These are phyloP conservation scores for Dendroctonus valens DNA, from an alignment of 1,140 invertebrate species.

Conservation along the genomic window DNA sequence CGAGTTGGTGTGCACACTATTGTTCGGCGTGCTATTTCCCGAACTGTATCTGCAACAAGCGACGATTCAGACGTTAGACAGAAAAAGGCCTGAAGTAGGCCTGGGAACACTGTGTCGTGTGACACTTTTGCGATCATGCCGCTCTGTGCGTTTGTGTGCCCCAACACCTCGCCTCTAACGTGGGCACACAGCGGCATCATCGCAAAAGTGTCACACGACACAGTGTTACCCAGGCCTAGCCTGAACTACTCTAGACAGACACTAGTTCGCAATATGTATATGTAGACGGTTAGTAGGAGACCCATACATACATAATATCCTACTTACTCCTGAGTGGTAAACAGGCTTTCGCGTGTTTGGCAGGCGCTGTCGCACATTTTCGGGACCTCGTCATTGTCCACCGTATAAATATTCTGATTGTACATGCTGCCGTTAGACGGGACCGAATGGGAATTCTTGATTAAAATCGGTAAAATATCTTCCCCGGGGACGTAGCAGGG, in stretches of 20 bases:
- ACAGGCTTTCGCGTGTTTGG: conserved; percentile 75
- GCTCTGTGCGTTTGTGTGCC: too few species aligned
- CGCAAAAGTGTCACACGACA: too few species aligned
- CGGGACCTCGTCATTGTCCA: conserved; percentile 53
- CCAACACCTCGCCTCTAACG: too few species aligned
- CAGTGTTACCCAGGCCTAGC: too few species aligned
- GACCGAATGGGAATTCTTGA: conserved; percentile 43
- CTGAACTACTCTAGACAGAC: not conserved
- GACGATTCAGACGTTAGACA: not conserved
- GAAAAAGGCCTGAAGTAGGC: too few species aligned
- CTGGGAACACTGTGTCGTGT: too few species aligned
- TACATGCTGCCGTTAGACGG: conserved; percentile 45
- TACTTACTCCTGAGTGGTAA: conserved; percentile 52
- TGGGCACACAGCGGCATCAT: too few species aligned
- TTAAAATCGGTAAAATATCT: conserved; percentile 53
- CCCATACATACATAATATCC: not conserved
- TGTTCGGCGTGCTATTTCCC: conserved; percentile 46
- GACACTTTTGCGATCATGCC: too few species aligned
- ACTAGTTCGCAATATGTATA: too few species aligned
- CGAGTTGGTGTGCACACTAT: conserved; percentile 46
- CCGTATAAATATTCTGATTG: conserved; percentile 43
- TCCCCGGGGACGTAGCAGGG: conserved; percentile 55
- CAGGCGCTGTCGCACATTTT: conserved; percentile 77
- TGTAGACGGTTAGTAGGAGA: too few species aligned
- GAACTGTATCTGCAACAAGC: conserved; percentile 40